phyloP scores from a whole-genome alignment of 1,140 invertebrate genomes.

The Babylonia areolata region DNA sequence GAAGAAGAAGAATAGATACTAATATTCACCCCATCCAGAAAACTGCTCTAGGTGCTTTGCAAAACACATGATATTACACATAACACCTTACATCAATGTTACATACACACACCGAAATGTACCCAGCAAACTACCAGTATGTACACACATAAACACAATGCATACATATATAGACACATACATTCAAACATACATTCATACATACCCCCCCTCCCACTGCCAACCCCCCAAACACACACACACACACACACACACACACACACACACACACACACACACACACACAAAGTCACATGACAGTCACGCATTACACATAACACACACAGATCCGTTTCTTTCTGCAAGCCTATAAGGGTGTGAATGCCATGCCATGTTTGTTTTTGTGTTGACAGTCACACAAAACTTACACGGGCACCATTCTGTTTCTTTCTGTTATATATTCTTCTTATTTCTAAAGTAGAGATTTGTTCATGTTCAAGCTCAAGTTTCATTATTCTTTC shows the following conservation, averaged over 20 bases:
- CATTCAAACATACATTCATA: background rate
- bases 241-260: constrained; percentile 2
- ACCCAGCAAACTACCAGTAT: too few species aligned
- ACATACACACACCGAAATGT: background rate
- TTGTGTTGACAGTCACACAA: background rate
- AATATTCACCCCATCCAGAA: background rate
- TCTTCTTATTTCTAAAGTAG: too few species aligned
- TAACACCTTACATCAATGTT: background rate
- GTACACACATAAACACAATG: background rate
- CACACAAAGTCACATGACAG: background rate
- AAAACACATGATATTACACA: background rate
- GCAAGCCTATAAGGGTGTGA: too few species aligned
- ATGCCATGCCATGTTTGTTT: too few species aligned
- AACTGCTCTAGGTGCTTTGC: too few species aligned
- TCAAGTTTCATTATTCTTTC: too few species aligned
- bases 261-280: background rate
- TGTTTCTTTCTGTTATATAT: background rate
- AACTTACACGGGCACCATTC: background rate
- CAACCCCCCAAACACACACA: background rate
- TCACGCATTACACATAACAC: background rate
- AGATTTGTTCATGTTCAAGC: too few species aligned
- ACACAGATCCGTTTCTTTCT: too few species aligned
- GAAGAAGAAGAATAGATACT: background rate
- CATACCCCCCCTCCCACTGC: background rate
- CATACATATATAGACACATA: background rate